Base-by-base conservation (phyloP, 2,797 vertebrate genomes). In the Bucorvus abyssinicus region DNA sequence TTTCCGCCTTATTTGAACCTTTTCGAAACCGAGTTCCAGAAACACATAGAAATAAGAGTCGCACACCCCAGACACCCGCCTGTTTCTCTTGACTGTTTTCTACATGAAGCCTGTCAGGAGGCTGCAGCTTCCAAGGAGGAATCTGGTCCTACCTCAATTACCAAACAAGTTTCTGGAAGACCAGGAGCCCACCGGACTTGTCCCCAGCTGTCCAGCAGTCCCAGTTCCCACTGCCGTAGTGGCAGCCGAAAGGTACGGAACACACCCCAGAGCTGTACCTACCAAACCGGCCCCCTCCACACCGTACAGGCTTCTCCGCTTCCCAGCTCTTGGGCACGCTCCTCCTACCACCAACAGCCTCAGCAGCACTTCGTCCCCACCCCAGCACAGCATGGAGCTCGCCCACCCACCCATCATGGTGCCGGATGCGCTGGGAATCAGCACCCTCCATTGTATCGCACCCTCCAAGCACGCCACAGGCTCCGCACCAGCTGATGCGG, bases 161-260 rank as follows among this genome's bases (percentile, higher is more conserved):
- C 1, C 6, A 2, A 17, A 32, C 5, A 30, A 15, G 10, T 18
- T 68, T 63, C 34, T 49, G 57, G 53, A 42, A 32, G 50, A 34
- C 9, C 0, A n/a, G 24, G 10, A 49, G 59, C 5, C 26, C 23
- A 10, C 3, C 4, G 0, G 1, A 20, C 18, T 12, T 38, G 3
- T 19, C 14, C 71, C 32, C 20, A 11, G 36, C 19, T 2, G 6
- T 5, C 15, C 59, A 42, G 59, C 61, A 26, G 1, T 4, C 42
- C 24, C 5, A 7, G 21, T 6, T 64, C 27, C 44, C 38, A 5
- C 4, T 3, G 23, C 56, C 4, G 27, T 0, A 3, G 6, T 17
- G 18, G 26, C 34, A 50, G 59, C 50, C 34, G 4, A 14, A 42
- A 14, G 7, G 52, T 68, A 40, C 23, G 5, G 76, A 38, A 17